Evolutionary conservation across 2,797 vertebrate genomes (phyloP).

Genomic region (Hoplostethus mediterraneus): DNA sequence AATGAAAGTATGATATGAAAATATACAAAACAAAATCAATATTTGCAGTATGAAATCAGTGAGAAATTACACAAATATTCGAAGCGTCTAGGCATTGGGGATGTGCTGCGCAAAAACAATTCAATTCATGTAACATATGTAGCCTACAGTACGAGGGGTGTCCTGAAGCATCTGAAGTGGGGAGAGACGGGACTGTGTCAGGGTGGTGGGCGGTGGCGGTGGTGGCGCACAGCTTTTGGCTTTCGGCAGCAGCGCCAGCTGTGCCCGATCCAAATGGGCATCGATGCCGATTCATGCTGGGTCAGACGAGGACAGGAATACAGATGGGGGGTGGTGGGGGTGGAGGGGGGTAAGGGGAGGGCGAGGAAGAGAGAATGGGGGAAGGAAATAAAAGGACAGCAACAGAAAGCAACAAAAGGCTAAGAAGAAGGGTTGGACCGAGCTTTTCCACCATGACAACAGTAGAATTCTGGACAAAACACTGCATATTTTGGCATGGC

Average conservation of each 20-base stretch:
- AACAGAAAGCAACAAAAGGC: constrained; percentile 57
- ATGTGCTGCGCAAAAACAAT: too few species aligned
- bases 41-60: too few species aligned
- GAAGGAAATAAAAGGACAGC: constrained; percentile 55
- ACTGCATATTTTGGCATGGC: too few species aligned
- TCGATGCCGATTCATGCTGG: constrained; percentile 61
- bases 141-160: too few species aligned
- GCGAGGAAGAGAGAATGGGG: background rate
- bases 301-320: constrained; percentile 75
- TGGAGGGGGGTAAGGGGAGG: constrained; percentile 31
- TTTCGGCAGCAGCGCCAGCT: constrained; percentile 70
- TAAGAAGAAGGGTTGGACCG: background rate
- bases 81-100: too few species aligned
- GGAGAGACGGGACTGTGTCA: background rate
- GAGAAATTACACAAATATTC: too few species aligned
- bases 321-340: background rate
- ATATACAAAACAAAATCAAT: too few species aligned
- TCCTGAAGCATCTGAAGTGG: background rate
- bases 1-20: too few species aligned
- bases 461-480: background rate
- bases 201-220: constrained; percentile 37
- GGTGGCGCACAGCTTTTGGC: constrained; percentile 34
- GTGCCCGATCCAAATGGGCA: constrained; percentile 68
- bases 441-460: constrained; percentile 3
- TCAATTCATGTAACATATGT: too few species aligned